These are phyloP conservation scores for Platorchestia sp. DNA, from an alignment of 1,140 invertebrate species.

Conservation along the genomic window DNA sequence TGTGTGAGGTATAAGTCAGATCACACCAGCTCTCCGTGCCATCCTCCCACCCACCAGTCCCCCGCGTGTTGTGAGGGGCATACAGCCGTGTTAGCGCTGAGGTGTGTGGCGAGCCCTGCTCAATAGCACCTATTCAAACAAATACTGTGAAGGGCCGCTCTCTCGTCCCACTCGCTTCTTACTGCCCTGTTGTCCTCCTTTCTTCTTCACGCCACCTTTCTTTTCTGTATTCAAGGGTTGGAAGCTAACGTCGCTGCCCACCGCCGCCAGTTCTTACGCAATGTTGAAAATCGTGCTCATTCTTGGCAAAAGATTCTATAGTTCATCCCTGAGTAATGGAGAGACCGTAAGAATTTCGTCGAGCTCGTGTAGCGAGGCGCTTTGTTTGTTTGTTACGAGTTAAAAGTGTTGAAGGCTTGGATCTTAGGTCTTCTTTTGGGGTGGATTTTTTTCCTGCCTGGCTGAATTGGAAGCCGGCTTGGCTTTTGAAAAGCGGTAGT, in stretches of 20 bases:
- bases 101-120: background rate
- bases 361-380: background rate
- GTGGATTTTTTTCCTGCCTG: background rate
- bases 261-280: background rate
- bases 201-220: background rate
- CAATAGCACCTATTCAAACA: slow-evolving; percentile 38
- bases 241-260: background rate
- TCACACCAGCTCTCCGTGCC: too few relatives aligned
- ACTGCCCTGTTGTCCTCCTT: background rate
- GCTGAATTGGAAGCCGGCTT: background rate
- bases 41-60: background rate
- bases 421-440: background rate
- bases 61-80: background rate
- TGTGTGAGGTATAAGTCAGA: too few relatives aligned
- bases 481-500: background rate
- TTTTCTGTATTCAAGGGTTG: background rate
- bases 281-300: background rate
- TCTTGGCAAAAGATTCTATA: background rate
- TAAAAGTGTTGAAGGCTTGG: background rate
- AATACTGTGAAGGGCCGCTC: background rate
- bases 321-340: background rate
- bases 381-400: background rate
- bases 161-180: background rate
- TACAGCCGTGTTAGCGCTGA: background rate
- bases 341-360: background rate